Base-by-base conservation (phyloP, 2,888 invertebrate species). In the Drosophila macrothrix region DNA sequence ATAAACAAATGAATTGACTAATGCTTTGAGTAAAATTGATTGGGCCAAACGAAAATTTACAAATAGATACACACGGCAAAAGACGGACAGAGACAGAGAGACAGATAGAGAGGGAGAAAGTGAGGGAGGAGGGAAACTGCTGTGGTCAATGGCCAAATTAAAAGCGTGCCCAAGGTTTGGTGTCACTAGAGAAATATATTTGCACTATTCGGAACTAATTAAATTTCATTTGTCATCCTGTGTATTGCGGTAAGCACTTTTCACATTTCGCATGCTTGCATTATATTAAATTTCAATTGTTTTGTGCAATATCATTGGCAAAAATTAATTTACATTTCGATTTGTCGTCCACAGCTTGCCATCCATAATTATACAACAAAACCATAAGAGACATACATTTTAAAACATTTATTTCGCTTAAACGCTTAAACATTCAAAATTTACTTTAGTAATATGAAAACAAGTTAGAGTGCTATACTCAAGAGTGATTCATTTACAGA, bases 161-260 rank as follows among this genome's bases (percentile, higher is more conserved):
- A 73, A 69, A 46, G 50, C 50, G 31, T 52, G 14, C 29, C 12
- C 37, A 50, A 25, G 29, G 31, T 53, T 60, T 31, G 41, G 28
- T 73, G 67, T 76, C 80, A 84, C 78, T 78, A 82, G 78, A 62
- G 78, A 65, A 61, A 79, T 84, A 76, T 70, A 78, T 76, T 84
- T 76, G 74, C 73, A 76, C 77, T 77, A 29, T 83, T 84, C 74
- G 73, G 60, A 82, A 82, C 73, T 84, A 85, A 87, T 85, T 85
- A 80, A 85, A 86, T 82, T 84, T 84, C 66, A 82, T 86, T 77
- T 67, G 75, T 73, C 64, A 82, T 72, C 73, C 68, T 67, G 66
- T 55, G 35, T 41, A 41, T 58, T 78, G 73, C 55, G 76, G 78
- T 68, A 62, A 56, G 43, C 28, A 62, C 53, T 62, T 66, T 62